A percentile compares a stretch with the other conserved stretches of the same genome.
These are phyloP conservation scores for Microcebus lehilahytsara DNA, from an alignment of 2,113 vertebrate genomes.

Conservation along the genomic window DNA sequence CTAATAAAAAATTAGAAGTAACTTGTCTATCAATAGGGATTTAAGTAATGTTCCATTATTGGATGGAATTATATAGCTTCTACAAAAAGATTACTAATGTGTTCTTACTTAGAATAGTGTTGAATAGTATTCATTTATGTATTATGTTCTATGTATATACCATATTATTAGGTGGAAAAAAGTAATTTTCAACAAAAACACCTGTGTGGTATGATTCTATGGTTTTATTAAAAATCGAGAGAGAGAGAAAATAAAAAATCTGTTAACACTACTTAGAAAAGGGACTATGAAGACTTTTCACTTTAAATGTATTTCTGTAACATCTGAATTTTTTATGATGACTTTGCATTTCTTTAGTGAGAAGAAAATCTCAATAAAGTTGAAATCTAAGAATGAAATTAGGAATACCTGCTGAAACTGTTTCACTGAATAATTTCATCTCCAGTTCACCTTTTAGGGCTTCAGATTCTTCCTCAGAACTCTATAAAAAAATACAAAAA, in stretches of 20 bases:
- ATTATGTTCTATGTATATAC: not conserved
- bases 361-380: not conserved
- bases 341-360: not conserved
- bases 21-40: not conserved
- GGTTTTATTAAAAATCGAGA: not conserved
- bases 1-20: not conserved
- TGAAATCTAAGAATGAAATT: not conserved
- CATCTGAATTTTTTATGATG: not conserved
- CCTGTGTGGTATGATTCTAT: not conserved
- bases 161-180: not conserved
- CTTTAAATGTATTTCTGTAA: not conserved
- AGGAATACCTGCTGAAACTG: slow-evolving; percentile 69
- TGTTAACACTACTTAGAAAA: not conserved
- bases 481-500: slow-evolving; percentile 40
- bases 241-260: not conserved
- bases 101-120: not conserved
- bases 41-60: not conserved
- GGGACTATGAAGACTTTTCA: not conserved
- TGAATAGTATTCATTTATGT: not conserved
- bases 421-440: slow-evolving; percentile 55
- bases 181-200: not conserved
- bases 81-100: not conserved
- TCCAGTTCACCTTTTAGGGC: slow-evolving; percentile 22
- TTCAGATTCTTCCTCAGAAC: not conserved
- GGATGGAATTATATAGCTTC: not conserved